Evolutionary conservation across 2,888 invertebrate species (phyloP).

Genomic region (Hirtodrosophila confusa): DNA sequence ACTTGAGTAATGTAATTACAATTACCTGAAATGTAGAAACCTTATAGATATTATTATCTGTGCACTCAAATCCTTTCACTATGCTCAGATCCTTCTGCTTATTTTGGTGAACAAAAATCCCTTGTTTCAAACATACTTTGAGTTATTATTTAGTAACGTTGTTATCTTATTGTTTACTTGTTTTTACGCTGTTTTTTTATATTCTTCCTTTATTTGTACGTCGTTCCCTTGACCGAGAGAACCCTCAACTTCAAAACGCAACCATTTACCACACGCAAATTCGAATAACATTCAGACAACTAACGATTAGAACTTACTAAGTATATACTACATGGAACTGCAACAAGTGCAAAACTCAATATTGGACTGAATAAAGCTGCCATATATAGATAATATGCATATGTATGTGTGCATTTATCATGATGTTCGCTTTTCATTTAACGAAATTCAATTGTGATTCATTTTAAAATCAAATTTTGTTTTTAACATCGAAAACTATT

Average conservation of each 20-base stretch:
- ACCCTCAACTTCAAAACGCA: conserved; percentile 58
- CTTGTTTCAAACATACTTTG: background rate
- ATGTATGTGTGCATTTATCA: conserved; percentile 31
- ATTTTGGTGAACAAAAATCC: too few relatives aligned
- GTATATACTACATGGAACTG: conserved; percentile 15
- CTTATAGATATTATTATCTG: background rate
- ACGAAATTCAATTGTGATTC: conserved; percentile 72
- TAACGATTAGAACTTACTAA: conserved; percentile 14
- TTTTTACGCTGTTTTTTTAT: conserved; percentile 8
- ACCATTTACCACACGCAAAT: conserved; percentile 27
- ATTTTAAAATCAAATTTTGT: conserved; percentile 71
- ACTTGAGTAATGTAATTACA: conserved; percentile 18
- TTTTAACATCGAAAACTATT: conserved; percentile 64
- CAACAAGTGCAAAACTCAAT: conserved; percentile 57
- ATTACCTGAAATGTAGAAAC: conserved; percentile 31
- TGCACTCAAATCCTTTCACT: background rate
- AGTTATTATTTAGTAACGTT: conserved; percentile 9
- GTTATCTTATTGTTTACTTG: conserved; percentile 33
- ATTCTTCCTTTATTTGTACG: conserved; percentile 12
- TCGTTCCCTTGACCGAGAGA: conserved; percentile 36
- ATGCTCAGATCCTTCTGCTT: too few relatives aligned
- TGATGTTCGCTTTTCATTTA: conserved; percentile 52
- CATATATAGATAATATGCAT: conserved; percentile 57
- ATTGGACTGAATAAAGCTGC: conserved; percentile 74
- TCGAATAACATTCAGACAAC: conserved; percentile 23